Percentiles rank a stretch among this genome's conserved stretches.
Conservation (phyloP, 2,888 invertebrate genomes). For the Silvanus unidentatus region DNA sequence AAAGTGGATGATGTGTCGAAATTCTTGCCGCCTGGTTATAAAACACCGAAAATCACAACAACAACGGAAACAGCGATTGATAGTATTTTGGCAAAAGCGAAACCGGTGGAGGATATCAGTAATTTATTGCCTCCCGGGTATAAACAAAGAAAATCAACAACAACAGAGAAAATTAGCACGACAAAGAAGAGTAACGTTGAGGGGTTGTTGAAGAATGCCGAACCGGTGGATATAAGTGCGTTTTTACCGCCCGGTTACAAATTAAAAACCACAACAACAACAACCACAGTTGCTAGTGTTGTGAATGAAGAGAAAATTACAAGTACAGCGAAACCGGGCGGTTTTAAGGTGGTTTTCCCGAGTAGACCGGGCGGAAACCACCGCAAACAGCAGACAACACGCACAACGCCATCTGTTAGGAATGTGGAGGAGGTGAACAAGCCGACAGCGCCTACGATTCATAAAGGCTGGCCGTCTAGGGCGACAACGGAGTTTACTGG, state of each 20-base stretch:
- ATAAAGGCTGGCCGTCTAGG: constrained; percentile 79
- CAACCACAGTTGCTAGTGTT: not conserved
- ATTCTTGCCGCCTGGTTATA: constrained; percentile 63
- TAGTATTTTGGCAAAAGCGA: constrained; percentile 26
- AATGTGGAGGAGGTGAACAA: constrained; percentile 34
- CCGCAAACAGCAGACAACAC: constrained; percentile 48
- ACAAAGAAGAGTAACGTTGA: constrained; percentile 27
- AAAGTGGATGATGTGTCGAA: constrained; percentile 55
- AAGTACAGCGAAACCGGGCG: constrained; percentile 47
- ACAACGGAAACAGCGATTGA: constrained; percentile 7
- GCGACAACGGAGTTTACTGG: constrained; percentile 86
- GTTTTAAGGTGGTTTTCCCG: constrained; percentile 71
- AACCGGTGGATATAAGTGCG: constrained; percentile 52
- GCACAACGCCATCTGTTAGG: constrained; percentile 24
- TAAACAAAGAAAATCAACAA: constrained; percentile 27
- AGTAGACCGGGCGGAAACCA: constrained; percentile 61
- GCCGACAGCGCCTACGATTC: constrained; percentile 60
- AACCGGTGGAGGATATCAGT: constrained; percentile 38
- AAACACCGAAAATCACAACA: constrained; percentile 31
- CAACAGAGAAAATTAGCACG: constrained; percentile 14
- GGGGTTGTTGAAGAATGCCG: constrained; percentile 46
- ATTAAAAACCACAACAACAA: constrained; percentile 17
- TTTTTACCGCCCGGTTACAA: constrained; percentile 66
- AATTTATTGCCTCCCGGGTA: constrained; percentile 46
- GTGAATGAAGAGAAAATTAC: constrained; percentile 25